Evolutionary conservation across 2,888 invertebrate genomes (phyloP), one percentile per base, ranked within the genome.

Genomic region (Agonopterix alstromeriana): DNA sequence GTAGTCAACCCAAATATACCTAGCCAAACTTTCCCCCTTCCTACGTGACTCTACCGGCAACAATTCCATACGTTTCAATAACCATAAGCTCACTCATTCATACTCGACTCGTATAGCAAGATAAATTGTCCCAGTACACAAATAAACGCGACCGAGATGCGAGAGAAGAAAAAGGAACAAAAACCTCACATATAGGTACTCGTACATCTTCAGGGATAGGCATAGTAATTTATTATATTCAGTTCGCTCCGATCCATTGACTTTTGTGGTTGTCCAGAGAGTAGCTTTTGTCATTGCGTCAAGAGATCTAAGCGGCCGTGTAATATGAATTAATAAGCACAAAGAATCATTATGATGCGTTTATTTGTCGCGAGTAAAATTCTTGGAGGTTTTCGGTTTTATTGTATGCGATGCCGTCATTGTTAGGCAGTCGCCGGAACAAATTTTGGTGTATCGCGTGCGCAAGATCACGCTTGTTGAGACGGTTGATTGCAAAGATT

Each of bases 251-350:
- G 75, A 82, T 76, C 80, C 83, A 83, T 85, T 84, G 84, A 82
- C 75, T 84, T 77, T 82, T 75, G 85, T 78, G 81, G 81, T 75
- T 77, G 77, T 72, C 70, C 73, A 65, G 73, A 66, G 73, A 70
- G 65, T 65, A 72, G 75, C 82, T 42, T 81, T 88, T 86, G 85
- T 87, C 82, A 73, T 73, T 73, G 66, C 73, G 76, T 80, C 75
- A 73, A 79, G 81, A 76, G 72, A 61, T 69, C 69, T 83, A 85
- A 87, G 77, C 82, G 82, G 73, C 85, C 86, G 82, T 87, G 79
- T 88, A 88, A 88, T 87, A 87, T 86, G 88, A 87, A 87, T 86
- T 88, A 87, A 88, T 88, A 88, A 88, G 77, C 78, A 85, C 84
- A 86, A 84, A 82, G 79, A 76, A 77, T 74, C 76, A 75, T 83